Conservation (phyloP, 2,113 vertebrate species). For the Epinephelus lanceolatus region DNA sequence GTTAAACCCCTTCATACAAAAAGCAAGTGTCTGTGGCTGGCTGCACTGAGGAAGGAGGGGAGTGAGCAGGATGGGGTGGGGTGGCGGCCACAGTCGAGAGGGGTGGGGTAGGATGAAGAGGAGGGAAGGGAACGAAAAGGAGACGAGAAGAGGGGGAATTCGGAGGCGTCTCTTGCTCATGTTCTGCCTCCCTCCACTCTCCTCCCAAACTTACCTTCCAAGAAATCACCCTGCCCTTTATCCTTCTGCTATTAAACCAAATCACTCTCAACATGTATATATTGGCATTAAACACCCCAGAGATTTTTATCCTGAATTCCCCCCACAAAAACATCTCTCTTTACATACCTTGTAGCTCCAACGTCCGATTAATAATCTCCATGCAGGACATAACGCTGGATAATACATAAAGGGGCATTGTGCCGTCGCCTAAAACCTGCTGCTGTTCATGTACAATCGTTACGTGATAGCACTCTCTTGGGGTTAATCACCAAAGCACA, state of each 20-base stretch:
- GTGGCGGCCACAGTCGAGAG: slow-evolving; percentile 64
- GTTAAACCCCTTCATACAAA: slow-evolving; percentile 81
- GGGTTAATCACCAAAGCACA: slow-evolving; percentile 46
- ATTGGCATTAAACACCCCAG: neutral
- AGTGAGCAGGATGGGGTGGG: slow-evolving; percentile 82
- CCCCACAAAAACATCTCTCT: slow-evolving; percentile 14
- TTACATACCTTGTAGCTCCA: slow-evolving; percentile 3
- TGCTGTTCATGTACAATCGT: slow-evolving; percentile 30
- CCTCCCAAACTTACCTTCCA: slow-evolving; percentile 40
- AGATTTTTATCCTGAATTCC: slow-evolving; percentile 27
- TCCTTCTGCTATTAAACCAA: slow-evolving; percentile 9
- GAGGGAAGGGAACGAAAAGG: slow-evolving; percentile 51
- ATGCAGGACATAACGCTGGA: slow-evolving; percentile 40
- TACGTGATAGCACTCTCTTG: slow-evolving; percentile 51
- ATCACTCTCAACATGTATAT: slow-evolving; percentile 23
- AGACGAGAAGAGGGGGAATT: slow-evolving; percentile 51
- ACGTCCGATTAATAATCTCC: slow-evolving; percentile 42
- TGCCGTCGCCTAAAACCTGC: slow-evolving; percentile 27
- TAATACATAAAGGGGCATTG: slow-evolving; percentile 52
- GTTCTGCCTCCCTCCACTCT: slow-evolving; percentile 30
- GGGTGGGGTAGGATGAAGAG: slow-evolving; percentile 74
- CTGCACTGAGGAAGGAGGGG: slow-evolving; percentile 76
- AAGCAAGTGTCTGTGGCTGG: slow-evolving; percentile 82
- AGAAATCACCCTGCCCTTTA: slow-evolving; percentile 39
- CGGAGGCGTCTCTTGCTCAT: slow-evolving; percentile 49